Percentiles rank a stretch among this genome's conserved stretches.
phyloP scores from a whole-genome alignment of 2,113 vertebrate species.

The Oreochromis spilurus region DNA sequence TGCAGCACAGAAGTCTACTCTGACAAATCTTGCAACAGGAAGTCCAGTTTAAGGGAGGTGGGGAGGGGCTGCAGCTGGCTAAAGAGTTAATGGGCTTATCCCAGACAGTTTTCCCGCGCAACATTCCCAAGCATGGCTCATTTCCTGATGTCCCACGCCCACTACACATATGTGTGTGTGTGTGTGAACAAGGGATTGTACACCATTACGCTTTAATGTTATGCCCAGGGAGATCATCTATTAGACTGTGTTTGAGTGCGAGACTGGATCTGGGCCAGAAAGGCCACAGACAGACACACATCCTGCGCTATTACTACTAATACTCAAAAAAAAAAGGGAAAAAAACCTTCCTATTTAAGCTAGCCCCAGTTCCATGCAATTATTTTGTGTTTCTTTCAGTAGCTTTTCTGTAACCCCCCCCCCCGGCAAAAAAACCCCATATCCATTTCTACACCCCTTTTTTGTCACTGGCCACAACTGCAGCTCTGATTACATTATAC shows the following conservation, averaged over 20 bases:
- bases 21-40: slow-evolving; percentile 39
- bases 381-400: background rate
- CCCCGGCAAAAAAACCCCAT: background rate
- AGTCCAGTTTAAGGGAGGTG: slow-evolving; percentile 29
- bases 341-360: background rate
- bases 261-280: background rate
- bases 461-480: background rate
- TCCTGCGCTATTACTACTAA: background rate
- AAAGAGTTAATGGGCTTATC: slow-evolving; percentile 32
- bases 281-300: background rate
- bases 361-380: background rate
- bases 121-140: slow-evolving; percentile 58
- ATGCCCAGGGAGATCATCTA: background rate
- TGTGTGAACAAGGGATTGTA: background rate
- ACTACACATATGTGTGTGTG: background rate
- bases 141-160: slow-evolving; percentile 59
- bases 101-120: slow-evolving; percentile 54
- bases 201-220: slow-evolving; percentile 9
- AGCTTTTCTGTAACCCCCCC: background rate
- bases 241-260: background rate
- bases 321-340: background rate
- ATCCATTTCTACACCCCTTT: background rate
- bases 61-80: slow-evolving; percentile 44
- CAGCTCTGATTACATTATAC: background rate
- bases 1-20: slow-evolving; percentile 18